phyloP scores from a whole-genome alignment of 2,113 vertebrate genomes.

The Sebastes fasciatus region DNA sequence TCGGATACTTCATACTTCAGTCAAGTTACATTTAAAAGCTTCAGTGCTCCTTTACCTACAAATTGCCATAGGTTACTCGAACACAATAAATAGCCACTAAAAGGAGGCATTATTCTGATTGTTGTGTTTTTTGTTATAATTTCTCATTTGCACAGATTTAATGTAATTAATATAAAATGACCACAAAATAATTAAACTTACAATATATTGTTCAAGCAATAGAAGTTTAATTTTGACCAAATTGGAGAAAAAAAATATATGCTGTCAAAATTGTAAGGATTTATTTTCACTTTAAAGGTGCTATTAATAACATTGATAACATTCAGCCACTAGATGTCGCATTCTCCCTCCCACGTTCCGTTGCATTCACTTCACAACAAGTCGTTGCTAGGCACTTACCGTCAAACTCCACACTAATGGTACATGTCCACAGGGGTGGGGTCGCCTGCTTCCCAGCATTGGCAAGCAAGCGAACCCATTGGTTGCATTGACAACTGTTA shows the following conservation, averaged over 20 bases:
- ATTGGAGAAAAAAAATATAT: neutral
- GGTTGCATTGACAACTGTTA: too few relatives aligned
- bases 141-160: slow-evolving; percentile 13
- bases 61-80: slow-evolving; percentile 6
- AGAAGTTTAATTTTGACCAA: neutral
- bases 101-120: neutral
- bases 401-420: too few relatives aligned
- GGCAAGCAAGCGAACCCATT: too few relatives aligned
- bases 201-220: slow-evolving; percentile 14
- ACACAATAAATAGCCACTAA: slow-evolving; percentile 15
- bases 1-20: neutral
- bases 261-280: neutral
- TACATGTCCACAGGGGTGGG: too few relatives aligned
- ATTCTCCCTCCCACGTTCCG: too few relatives aligned
- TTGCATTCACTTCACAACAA: too few relatives aligned
- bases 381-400: too few relatives aligned
- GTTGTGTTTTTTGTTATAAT: slow-evolving; percentile 41
- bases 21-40: slow-evolving; percentile 1
- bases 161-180: slow-evolving; percentile 22
- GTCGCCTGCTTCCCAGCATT: too few relatives aligned
- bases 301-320: too few relatives aligned
- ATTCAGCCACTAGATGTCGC: too few relatives aligned
- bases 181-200: slow-evolving; percentile 19
- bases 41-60: neutral
- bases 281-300: neutral